Evolutionary conservation across 2,888 invertebrate genomes (phyloP), one percentile per base, ranked within the genome.

Genomic region (Polyommatus iphigenia): DNA sequence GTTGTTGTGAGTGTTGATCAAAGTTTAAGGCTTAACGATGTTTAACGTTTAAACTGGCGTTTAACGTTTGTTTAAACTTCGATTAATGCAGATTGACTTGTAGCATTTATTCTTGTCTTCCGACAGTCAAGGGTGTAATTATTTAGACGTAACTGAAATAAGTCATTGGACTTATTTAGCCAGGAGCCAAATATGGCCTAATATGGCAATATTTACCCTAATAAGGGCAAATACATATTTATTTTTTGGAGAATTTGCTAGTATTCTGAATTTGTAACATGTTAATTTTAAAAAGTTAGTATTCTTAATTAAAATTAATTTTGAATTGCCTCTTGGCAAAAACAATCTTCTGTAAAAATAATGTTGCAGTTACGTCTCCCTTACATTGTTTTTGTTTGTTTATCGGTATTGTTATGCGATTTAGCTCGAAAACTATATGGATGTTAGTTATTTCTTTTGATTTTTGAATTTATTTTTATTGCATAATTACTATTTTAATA

Each of bases 301-400:
- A 46, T 46, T 46, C 46, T 46, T 46, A 10, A 46, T 46, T 46
- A 46, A 3, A 46, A 46, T 46, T 13, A 10, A 10, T 46, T 46
- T 46, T 10, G 13, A 46, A 8, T 46, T 46, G 41, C 46, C 46
- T 10, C 41, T 41, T 41, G 41, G 41, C 2, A 46, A 46, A 36
- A 41, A 41, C 41, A 41, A 41, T 41, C 10, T 41, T 41, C 41
- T 41, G 41, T 41, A 41, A 41, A 46, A 46, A 46, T 41, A 8
- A 10, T 46, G 46, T 46, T 46, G 10, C 67, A 67, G 67, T 67
- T 67, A 67, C 67, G 29, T 67, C 67, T 86, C 87, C 88, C 89
- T 86, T 89, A 89, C 87, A 87, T 91, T 91, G 90, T 91, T 92
- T 90, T 91, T 88, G 86, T 90, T 88, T 91, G 89, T 83, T 87